Conservation (phyloP, 2,888 invertebrate species). For the Caenorhabditis sp. region DNA sequence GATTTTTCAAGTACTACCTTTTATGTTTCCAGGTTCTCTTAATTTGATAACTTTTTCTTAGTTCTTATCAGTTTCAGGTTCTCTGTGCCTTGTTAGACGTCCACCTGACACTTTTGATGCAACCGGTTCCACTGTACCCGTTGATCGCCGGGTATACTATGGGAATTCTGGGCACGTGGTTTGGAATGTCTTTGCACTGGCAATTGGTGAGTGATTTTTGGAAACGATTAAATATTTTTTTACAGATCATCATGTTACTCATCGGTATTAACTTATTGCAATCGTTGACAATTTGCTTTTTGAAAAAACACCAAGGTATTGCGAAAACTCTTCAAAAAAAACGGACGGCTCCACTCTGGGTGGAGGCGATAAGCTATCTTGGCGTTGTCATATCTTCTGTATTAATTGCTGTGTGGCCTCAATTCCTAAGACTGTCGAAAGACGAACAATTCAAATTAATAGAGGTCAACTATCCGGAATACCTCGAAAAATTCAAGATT, state of each 20-base stretch:
- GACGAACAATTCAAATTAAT: background rate
- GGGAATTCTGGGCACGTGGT: background rate
- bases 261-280: background rate
- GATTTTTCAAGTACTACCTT: slow-evolving; percentile 19
- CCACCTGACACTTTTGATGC: slow-evolving; percentile 13
- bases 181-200: background rate
- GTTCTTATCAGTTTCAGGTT: slow-evolving; percentile 4
- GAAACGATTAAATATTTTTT: no score
- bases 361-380: background rate
- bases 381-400: background rate
- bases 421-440: background rate
- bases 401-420: background rate
- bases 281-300: background rate
- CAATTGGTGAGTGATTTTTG: background rate
- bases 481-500: background rate
- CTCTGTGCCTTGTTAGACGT: slow-evolving; percentile 10
- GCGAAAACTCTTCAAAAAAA: background rate
- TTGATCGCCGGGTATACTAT: slow-evolving; percentile 18
- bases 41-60: no score
- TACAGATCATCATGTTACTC: no score
- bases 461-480: background rate
- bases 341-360: background rate
- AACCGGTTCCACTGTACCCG: slow-evolving; percentile 23
- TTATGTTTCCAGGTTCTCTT: slow-evolving; percentile 22
- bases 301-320: background rate